Base-by-base conservation (phyloP, 2,888 invertebrate genomes). In the Trilocha varians region DNA sequence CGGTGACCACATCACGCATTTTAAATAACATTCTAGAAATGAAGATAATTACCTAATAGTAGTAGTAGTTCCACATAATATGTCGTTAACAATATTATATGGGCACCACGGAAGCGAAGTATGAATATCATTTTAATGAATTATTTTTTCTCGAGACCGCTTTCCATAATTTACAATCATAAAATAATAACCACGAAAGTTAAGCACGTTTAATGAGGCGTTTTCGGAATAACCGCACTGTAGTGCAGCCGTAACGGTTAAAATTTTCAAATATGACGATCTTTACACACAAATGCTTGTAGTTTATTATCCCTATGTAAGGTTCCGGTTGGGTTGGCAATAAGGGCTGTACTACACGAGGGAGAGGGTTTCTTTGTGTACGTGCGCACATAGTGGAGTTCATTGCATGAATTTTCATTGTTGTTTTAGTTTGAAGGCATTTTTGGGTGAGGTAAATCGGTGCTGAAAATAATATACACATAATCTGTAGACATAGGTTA, bases 171-270 rank as follows among this genome's bases (percentile, higher is more conserved):
- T 73, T 71, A 69, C 66, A 63, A 62, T 67, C 64, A 68, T 68
- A 68, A 69, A 71, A 68, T 69, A 70, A 71, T 73, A 68, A 74
- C 64, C 56, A 65, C 62, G 56, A 62, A 62, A 68, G 51, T 65
- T 72, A 69, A 69, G 62, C 64, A 67, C 53, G 65, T 60, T 76
- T 70, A 74, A 73, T 73, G 71, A 74, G 72, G 69, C 70, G 65
- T 66, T 63, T 57, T 57, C 59, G 53, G 63, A 68, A 70, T 72
- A 68, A 61, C 63, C 59, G 51, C 53, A 54, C 57, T 59, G 59
- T 62, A 56, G 55, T 54, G 57, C 59, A 45, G 59, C 57, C 50
- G 54, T 55, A 51, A 57, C 32, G 32, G 55, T 53, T 47, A 48
- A 45, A 50, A 59, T 15, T 14, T 16, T 16, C 53, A 52, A 60